phyloP scores from a whole-genome alignment of 2,797 vertebrate genomes.

The Orientallactaga sibirica region DNA sequence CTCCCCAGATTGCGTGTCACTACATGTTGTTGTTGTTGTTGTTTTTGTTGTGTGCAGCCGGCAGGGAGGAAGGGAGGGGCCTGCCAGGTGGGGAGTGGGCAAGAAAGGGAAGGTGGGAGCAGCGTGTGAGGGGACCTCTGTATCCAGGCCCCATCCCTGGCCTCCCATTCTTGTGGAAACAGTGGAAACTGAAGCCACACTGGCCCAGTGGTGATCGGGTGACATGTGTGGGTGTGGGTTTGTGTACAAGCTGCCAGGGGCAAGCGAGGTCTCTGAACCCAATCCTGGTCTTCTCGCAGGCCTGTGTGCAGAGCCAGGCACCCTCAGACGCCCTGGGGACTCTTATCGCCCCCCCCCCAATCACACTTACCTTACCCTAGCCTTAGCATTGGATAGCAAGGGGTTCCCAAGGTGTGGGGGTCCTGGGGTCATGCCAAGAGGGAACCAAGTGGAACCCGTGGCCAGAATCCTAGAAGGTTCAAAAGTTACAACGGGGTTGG shows the following conservation, averaged over 20 bases:
- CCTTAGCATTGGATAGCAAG: background rate
- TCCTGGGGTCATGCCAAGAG: background rate
- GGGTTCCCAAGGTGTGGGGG: background rate
- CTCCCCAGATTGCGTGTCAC: constrained; percentile 85
- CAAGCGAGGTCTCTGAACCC: constrained; percentile 53
- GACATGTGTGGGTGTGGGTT: constrained; percentile 66
- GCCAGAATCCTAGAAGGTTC: background rate
- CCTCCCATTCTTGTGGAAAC: constrained; percentile 77
- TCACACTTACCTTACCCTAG: background rate
- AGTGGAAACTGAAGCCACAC: constrained; percentile 67
- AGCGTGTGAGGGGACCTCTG: background rate
- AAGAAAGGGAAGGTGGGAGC: constrained; percentile 23
- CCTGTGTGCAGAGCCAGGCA: background rate
- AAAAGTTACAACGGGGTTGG: background rate
- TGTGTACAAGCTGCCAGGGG: background rate
- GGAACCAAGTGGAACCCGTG: background rate
- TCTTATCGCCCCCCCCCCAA: background rate
- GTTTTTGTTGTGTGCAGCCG: constrained; percentile 63
- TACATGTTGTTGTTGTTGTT: constrained; percentile 72
- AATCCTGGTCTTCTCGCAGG: background rate
- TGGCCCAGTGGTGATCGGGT: constrained; percentile 63
- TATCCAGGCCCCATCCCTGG: background rate
- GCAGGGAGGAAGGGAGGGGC: constrained; percentile 71
- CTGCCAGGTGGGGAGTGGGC: constrained; percentile 31
- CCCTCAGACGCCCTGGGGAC: background rate